A percentile compares a stretch with the other conserved stretches of the same genome.
Evolutionary conservation across 2,113 vertebrate species (phyloP).

Genomic region (Alexandromys fortis): DNA sequence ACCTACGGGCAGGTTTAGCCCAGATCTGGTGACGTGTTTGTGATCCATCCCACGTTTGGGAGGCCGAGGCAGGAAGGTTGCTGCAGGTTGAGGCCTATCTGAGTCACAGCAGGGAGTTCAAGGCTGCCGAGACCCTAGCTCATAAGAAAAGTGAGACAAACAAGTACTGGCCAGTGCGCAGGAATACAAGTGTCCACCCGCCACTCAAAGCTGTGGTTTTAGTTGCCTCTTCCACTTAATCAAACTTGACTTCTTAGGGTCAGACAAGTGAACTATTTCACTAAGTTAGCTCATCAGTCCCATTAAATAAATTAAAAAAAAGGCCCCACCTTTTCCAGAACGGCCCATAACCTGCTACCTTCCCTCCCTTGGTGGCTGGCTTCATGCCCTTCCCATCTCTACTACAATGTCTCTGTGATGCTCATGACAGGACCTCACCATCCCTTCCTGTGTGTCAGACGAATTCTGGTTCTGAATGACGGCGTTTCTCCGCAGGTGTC

Average conservation of each 20-base stretch:
- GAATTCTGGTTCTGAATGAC: conserved; percentile 70
- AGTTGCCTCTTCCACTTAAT: neutral
- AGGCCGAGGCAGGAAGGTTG: neutral
- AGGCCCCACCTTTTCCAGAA: neutral
- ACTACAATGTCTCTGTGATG: conserved; percentile 63
- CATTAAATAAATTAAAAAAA: neutral
- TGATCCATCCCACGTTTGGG: neutral
- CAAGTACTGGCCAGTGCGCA: neutral
- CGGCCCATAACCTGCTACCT: neutral
- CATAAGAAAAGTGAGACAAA: neutral
- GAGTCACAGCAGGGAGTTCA: neutral
- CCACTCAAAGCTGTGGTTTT: neutral
- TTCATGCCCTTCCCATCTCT: conserved; percentile 61
- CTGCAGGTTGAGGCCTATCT: too few species aligned
- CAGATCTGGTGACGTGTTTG: neutral
- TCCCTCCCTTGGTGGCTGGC: conserved; percentile 20
- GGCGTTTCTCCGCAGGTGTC: conserved; percentile 76
- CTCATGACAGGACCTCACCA: conserved; percentile 72
- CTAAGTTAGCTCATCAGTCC: neutral
- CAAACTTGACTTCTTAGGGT: neutral
- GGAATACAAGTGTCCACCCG: neutral
- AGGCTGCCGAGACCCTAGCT: neutral
- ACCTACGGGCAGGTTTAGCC: neutral
- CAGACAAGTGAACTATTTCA: conserved; percentile 1
- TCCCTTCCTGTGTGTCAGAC: conserved; percentile 70